Percentiles rank a stretch among this genome's conserved stretches.
phyloP scores from a whole-genome alignment of 2,888 invertebrate genomes.

The Amblyteles armatorius region DNA sequence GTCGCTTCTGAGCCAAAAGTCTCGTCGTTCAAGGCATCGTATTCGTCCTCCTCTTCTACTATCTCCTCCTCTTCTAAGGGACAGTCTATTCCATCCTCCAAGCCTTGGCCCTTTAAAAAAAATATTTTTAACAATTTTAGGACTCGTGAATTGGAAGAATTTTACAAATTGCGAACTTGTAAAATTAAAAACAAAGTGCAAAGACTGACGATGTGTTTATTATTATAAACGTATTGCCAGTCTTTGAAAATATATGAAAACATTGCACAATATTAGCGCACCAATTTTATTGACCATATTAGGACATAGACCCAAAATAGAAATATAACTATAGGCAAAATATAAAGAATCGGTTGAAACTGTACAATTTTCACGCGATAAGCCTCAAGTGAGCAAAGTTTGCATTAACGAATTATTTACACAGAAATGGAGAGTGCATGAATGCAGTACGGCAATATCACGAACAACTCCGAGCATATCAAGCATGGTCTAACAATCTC shows the following conservation, averaged over 20 bases:
- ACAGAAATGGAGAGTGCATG: not conserved
- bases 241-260: not conserved
- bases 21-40: constrained; percentile 96
- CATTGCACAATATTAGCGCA: not conserved
- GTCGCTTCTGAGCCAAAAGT: constrained; percentile 94
- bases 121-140: not conserved
- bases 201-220: not conserved
- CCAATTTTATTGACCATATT: not conserved
- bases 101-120: constrained; percentile 71
- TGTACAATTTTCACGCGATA: not conserved
- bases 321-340: not conserved
- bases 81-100: constrained; percentile 81
- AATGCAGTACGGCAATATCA: not conserved
- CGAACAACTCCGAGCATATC: not conserved
- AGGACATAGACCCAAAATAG: not conserved
- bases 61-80: constrained; percentile 87
- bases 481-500: not conserved
- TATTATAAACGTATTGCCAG: not conserved
- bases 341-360: not conserved
- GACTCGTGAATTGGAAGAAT: not conserved
- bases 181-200: not conserved
- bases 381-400: not conserved
- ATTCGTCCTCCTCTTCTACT: constrained; percentile 91
- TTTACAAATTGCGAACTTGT: not conserved
- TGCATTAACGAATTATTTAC: not conserved